A percentile compares a stretch with the other conserved stretches of the same genome.
These are phyloP conservation scores for Drosophila mimetica DNA, from an alignment of 2,888 invertebrate species.

Conservation along the genomic window DNA sequence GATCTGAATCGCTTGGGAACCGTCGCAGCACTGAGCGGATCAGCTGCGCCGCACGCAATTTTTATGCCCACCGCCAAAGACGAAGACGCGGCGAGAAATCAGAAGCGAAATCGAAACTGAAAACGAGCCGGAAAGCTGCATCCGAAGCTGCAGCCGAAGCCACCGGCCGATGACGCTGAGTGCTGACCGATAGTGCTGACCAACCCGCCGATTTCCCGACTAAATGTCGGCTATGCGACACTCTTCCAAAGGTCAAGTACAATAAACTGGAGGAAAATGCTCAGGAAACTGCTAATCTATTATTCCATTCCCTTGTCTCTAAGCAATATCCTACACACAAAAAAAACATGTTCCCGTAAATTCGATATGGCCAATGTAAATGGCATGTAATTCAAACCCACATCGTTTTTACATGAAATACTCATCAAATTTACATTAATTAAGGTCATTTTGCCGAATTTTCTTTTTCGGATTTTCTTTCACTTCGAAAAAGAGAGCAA, in stretches of 20 bases:
- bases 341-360: too few relatives aligned
- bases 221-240: not conserved
- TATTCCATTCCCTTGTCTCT: too few relatives aligned
- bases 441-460: too few relatives aligned
- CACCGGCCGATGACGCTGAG: slow-evolving; percentile 14
- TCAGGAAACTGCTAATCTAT: too few relatives aligned
- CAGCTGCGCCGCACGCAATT: slow-evolving; percentile 64
- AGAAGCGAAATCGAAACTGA: slow-evolving; percentile 4
- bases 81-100: slow-evolving; percentile 13
- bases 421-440: too few relatives aligned
- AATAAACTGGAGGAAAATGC: not conserved
- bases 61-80: slow-evolving; percentile 52
- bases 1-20: slow-evolving; percentile 49
- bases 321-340: too few relatives aligned
- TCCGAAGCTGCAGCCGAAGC: slow-evolving; percentile 24
- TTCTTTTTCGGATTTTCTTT: too few relatives aligned
- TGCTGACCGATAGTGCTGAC: slow-evolving; percentile 10
- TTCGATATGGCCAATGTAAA: too few relatives aligned
- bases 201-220: not conserved
- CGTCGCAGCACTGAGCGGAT: slow-evolving; percentile 71
- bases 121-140: slow-evolving; percentile 20
- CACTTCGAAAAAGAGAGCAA: too few relatives aligned
- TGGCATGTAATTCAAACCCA: too few relatives aligned
- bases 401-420: too few relatives aligned
- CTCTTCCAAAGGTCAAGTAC: too few relatives aligned